phyloP scores from a whole-genome alignment of 2,113 vertebrate species.

The Syngnathus scovelli region DNA sequence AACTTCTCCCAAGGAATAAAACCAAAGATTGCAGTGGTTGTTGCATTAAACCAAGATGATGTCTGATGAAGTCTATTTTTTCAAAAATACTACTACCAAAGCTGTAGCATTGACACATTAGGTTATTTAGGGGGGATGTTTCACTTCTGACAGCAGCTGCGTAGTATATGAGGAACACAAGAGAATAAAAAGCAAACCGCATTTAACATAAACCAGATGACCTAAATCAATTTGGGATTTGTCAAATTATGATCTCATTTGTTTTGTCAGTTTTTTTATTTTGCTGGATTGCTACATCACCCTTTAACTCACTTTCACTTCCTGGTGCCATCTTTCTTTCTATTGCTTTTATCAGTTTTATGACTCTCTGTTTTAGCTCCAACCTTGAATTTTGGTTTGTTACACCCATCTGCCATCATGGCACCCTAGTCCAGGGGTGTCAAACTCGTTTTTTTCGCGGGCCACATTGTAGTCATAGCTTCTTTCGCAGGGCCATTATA shows the following conservation, averaged over 20 bases:
- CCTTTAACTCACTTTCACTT: neutral
- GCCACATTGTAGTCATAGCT: too few species aligned
- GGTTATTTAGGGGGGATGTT: neutral
- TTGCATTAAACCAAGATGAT: neutral
- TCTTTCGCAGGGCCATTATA: too few species aligned
- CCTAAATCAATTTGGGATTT: slow-evolving; percentile 33
- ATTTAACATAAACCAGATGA: slow-evolving; percentile 46
- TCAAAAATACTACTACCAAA: neutral
- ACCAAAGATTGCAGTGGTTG: neutral
- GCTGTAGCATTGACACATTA: neutral
- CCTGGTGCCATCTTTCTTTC: neutral
- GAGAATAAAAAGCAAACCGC: slow-evolving; percentile 16
- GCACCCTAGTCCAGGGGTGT: neutral
- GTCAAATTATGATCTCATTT: slow-evolving; percentile 46
- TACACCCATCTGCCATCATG: neutral
- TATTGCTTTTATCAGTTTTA: neutral
- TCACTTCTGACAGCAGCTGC: neutral
- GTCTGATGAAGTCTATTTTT: neutral
- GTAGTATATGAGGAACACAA: neutral
- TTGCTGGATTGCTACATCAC: neutral
- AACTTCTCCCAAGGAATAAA: neutral
- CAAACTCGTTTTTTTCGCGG: too few species aligned
- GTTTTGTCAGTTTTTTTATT: slow-evolving; percentile 16
- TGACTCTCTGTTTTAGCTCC: neutral
- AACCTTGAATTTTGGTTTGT: neutral